Base-by-base conservation (phyloP, 2,113 vertebrate genomes). In the Circaetus gallicus region DNA sequence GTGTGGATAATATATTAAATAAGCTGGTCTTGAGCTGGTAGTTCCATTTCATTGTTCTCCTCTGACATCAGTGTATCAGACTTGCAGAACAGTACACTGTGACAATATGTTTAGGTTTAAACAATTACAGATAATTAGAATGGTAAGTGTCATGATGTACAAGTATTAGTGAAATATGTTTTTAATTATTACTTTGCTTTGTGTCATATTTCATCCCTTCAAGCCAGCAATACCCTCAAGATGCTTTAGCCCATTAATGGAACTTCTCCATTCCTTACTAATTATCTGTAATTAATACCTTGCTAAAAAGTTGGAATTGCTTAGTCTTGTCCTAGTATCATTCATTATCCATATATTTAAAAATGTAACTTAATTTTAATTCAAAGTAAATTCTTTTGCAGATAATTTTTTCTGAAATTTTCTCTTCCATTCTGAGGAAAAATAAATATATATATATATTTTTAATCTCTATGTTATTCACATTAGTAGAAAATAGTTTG, bases 101-200 rank as follows among this genome's bases (percentile, higher is more conserved):
- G 72, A 81, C 92, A 93, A 32, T 95, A 58, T 93, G 92, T 93
- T 94, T 95, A 89, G 67, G 52, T 89, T 95, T 96, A 94, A 94
- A 90, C 82, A 86, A 92, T 97, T 94, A 92, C 50, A 69, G 80
- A 81, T 91, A 94, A 93, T 97, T 90, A 95, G 82, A 89, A 31
- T 89, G 77, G 89, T 95, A 93, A 97, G 93, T 96, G 89, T 95
- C 92, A 93, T 32, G 34, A 71, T 86, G 56, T 96, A 82, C 97
- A 97, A 97, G 80, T 97, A 92, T 95, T 93, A 67, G 72, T 91
- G 80, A 97, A 97, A 95, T 93, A 91, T 45, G 86, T 7, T 86
- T 96, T 97, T 96, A 91, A 94, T 97, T 91, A 92, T 59, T 94
- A 69, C 90, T 95, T 77, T 85, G 40, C 90, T 86, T 94, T 93